phyloP scores from a whole-genome alignment of 2,797 vertebrate species.

The Remorina albescens region DNA sequence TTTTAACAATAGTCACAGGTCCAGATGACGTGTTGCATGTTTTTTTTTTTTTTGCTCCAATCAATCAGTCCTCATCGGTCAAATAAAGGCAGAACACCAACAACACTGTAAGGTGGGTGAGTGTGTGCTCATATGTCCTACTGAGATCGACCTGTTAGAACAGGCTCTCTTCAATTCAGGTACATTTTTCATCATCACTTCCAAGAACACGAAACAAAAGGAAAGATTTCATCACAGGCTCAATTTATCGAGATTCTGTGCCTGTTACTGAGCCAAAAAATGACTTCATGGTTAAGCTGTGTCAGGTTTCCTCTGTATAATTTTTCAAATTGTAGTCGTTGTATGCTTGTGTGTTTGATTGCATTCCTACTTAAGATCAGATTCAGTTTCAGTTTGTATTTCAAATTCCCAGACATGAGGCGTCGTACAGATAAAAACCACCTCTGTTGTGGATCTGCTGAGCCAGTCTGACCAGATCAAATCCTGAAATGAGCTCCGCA shows the following conservation, averaged over 20 bases:
- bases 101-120: neutral
- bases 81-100: neutral
- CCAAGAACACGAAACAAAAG: neutral
- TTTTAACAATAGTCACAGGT: no score
- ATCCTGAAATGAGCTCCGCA: slow-evolving; percentile 49
- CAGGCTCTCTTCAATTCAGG: neutral
- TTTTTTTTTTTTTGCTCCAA: neutral
- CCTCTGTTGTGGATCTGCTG: slow-evolving; percentile 54
- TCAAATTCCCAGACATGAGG: slow-evolving; percentile 18
- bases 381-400: neutral
- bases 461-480: slow-evolving; percentile 34
- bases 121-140: neutral
- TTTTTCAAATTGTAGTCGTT: no score
- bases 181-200: neutral
- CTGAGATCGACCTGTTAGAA: neutral
- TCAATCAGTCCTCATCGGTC: neutral
- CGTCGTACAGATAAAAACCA: slow-evolving; percentile 53
- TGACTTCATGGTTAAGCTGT: neutral
- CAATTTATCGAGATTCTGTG: neutral
- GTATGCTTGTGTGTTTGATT: neutral
- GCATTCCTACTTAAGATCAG: neutral
- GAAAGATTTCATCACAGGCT: neutral
- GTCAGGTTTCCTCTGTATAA: neutral
- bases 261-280: neutral
- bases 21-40: neutral